These are phyloP conservation scores for Brassicogethes aeneus DNA, from an alignment of 2,888 invertebrate species.

Conservation along the genomic window DNA sequence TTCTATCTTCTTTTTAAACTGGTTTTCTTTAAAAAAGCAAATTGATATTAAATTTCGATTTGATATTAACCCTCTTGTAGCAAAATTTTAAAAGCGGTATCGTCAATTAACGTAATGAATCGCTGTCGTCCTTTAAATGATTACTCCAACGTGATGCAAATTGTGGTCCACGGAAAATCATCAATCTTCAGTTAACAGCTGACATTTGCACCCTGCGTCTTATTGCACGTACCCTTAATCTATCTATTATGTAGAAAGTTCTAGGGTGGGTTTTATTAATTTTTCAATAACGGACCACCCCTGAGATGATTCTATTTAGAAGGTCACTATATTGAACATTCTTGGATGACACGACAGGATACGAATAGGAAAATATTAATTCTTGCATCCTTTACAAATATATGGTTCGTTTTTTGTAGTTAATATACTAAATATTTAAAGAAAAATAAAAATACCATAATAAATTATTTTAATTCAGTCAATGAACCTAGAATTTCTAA, in stretches of 20 bases:
- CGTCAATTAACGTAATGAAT: background rate
- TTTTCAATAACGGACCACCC: background rate
- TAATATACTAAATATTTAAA: too few relatives aligned
- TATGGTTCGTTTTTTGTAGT: too few relatives aligned
- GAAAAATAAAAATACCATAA: too few relatives aligned
- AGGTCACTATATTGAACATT: too few relatives aligned
- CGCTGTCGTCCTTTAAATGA: background rate
- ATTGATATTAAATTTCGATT: background rate
- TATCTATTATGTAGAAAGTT: background rate
- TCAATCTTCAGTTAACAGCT: background rate
- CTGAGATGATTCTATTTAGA: too few relatives aligned
- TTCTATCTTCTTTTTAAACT: too few relatives aligned
- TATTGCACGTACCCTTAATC: background rate
- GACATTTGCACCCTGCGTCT: constrained; percentile 1
- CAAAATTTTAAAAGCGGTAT: background rate
- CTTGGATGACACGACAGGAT: too few relatives aligned
- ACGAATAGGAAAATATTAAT: too few relatives aligned
- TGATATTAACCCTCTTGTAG: background rate
- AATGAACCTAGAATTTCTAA: too few relatives aligned
- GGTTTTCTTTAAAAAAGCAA: too few relatives aligned
- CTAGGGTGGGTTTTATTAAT: background rate
- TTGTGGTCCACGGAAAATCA: background rate
- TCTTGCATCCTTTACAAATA: too few relatives aligned
- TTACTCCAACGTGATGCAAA: background rate
- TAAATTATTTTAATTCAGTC: too few relatives aligned